Base-by-base conservation (phyloP, 2,888 invertebrate genomes). In the Thereva nobilitata region DNA sequence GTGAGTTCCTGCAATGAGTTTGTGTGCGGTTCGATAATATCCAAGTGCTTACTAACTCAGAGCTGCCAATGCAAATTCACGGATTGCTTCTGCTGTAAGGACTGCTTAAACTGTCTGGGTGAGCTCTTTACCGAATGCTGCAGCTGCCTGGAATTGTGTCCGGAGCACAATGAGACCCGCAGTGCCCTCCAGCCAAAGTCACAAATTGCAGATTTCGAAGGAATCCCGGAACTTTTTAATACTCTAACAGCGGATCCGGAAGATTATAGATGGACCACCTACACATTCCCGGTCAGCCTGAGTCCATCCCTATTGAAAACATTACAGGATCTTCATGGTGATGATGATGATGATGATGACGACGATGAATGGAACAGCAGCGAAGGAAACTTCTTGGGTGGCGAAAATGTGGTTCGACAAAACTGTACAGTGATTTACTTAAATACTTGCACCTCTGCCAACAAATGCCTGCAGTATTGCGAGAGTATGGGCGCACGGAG, bases 181-280 rank as follows among this genome's bases (percentile, higher is more conserved):
- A n/a, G 23, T 5, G 5, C n/a, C 2, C 23, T 5, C 5, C 4
- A 4, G 4, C 12, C 10, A 23, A 41, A 9, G 23, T 50, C 63
- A 4, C 38, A 41, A 37, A 34, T 50, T 9, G 40, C n/a, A n/a
- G 35, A n/a, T 5, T 34, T 63, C 2, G 41, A 41, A 8, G 63
- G 63, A 1, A 63, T 41, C n/a, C 63, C 63, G 7, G 50, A 52
- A 7, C 63, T 63, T 34, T 63, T 63, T n/a, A 40, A 40, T 40
- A 23, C 40, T 5, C 41, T 63, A 4, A 63, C 63, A 23, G 49
- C n/a, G 40, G 52, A 40, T 0, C 41, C 63, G 4, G 63, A 41
- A 5, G 50, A 63, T 4, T 10, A 47, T 2, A 50, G 12, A 42
- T 63, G 63, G 63, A 63, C 59, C 4, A 7, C 41, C 55, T 55